These are phyloP conservation scores for Ennomos erosarius DNA, from an alignment of 2,888 invertebrate species.

Conservation along the genomic window DNA sequence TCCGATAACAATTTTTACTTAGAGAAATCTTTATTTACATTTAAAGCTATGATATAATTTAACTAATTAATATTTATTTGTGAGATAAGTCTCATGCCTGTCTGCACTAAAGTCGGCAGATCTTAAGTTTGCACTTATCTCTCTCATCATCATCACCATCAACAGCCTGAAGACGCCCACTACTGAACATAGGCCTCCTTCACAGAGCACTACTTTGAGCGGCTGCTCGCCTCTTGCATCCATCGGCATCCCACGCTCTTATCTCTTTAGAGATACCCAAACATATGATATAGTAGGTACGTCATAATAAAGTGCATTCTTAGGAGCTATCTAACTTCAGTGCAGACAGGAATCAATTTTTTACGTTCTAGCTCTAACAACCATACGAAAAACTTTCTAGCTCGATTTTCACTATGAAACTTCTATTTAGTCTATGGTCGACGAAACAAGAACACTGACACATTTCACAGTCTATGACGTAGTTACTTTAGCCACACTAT, in stretches of 20 bases:
- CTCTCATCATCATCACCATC: too few relatives aligned
- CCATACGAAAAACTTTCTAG: constrained; percentile 29
- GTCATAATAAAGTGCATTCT: too few relatives aligned
- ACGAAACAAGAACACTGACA: constrained; percentile 15
- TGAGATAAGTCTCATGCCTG: constrained; percentile 4
- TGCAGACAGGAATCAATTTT: too few relatives aligned
- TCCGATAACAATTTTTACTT: not conserved
- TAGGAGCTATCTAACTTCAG: too few relatives aligned
- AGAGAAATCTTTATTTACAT: constrained; percentile 5
- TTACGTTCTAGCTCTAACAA: constrained; percentile 8
- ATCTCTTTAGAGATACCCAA: not conserved
- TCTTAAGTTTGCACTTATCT: too few relatives aligned
- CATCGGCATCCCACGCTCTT: too few relatives aligned
- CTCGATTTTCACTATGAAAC: constrained; percentile 15
- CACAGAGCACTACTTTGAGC: too few relatives aligned
- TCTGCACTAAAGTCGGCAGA: too few relatives aligned
- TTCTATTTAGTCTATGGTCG: constrained; percentile 5
- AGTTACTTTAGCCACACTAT: constrained; percentile 49
- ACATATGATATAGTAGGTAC: not conserved
- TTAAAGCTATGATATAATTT: constrained; percentile 4
- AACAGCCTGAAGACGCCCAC: too few relatives aligned
- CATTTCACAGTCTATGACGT: constrained; percentile 47
- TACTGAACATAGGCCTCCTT: too few relatives aligned
- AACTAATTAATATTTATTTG: not conserved
- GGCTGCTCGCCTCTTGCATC: too few relatives aligned